These are phyloP conservation scores for Porites evermanni DNA, from an alignment of 92 coral and sea anemone genomes.

Conservation along the genomic window DNA sequence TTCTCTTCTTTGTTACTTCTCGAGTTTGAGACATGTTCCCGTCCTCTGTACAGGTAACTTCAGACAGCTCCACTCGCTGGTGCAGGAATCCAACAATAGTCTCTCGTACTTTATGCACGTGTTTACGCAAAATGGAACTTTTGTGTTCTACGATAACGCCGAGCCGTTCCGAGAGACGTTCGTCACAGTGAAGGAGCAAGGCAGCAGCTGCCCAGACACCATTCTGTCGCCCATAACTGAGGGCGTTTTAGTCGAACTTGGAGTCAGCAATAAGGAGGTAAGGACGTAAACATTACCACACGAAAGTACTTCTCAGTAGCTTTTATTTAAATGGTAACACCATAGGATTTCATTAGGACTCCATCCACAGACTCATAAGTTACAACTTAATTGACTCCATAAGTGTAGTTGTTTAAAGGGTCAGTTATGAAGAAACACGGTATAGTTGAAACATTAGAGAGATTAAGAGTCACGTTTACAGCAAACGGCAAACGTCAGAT, in stretches of 20 bases:
- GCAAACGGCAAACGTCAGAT: too few relatives aligned
- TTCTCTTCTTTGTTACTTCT: too few relatives aligned
- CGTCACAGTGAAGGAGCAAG: slow-evolving; percentile 78
- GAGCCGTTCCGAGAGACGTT: slow-evolving; percentile 73
- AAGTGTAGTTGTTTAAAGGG: not conserved
- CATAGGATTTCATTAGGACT: too few relatives aligned
- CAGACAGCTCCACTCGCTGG: slow-evolving; percentile 83
- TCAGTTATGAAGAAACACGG: too few relatives aligned
- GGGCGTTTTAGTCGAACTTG: slow-evolving; percentile 31
- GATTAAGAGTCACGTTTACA: too few relatives aligned
- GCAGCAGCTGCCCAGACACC: slow-evolving; percentile 59
- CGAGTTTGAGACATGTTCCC: not conserved
- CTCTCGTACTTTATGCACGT: slow-evolving; percentile 81
- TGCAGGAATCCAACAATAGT: slow-evolving; percentile 85
- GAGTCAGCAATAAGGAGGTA: slow-evolving; percentile 76
- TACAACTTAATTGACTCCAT: too few relatives aligned
- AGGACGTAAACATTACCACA: slow-evolving; percentile 5
- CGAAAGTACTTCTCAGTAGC: too few relatives aligned
- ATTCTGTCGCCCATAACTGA: slow-evolving; percentile 61
- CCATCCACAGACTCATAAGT: too few relatives aligned
- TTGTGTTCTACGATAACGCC: slow-evolving; percentile 95
- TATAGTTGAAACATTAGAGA: too few relatives aligned
- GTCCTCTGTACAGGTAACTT: slow-evolving; percentile 43
- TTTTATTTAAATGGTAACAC: too few relatives aligned
- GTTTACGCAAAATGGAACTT: slow-evolving; percentile 85